A percentile compares a stretch with the other conserved stretches of the same genome.
Conservation (phyloP, 2,113 vertebrate genomes). For the Xiphias gladius region DNA sequence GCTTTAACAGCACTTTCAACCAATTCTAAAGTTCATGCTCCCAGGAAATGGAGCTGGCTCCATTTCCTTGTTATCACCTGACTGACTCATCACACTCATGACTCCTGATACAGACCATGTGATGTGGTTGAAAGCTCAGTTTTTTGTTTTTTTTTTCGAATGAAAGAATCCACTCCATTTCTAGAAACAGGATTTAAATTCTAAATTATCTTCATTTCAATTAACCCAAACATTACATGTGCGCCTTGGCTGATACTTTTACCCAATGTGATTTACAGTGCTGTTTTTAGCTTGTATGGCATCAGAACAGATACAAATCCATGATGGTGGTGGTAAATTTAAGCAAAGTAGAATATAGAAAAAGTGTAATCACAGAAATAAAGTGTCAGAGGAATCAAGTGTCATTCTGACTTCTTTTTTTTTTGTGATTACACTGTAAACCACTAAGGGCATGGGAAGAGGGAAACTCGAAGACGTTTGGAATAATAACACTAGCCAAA, state of each 20-base stretch:
- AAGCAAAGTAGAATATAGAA: not conserved
- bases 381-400: not conserved
- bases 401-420: not conserved
- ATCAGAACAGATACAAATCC: not conserved
- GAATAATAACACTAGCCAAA: not conserved
- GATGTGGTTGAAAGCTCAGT: conserved; percentile 13
- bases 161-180: conserved; percentile 3
- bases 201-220: conserved; percentile 24
- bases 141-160: conserved; percentile 6
- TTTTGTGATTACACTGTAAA: not conserved
- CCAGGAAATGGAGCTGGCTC: no score
- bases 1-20: no score
- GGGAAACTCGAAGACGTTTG: not conserved
- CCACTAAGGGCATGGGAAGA: not conserved
- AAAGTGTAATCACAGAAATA: no score
- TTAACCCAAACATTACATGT: conserved; percentile 25
- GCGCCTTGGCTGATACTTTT: no score
- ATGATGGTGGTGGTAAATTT: not conserved
- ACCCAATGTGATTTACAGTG: not conserved
- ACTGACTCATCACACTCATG: no score
- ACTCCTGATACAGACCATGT: no score
- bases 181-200: conserved; percentile 41
- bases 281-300: not conserved
- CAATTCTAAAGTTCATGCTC: no score
- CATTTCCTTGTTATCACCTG: no score